A percentile compares a stretch with the other conserved stretches of the same genome.
Conservation (phyloP, 2,797 vertebrate species). For the Varecia variegata region DNA sequence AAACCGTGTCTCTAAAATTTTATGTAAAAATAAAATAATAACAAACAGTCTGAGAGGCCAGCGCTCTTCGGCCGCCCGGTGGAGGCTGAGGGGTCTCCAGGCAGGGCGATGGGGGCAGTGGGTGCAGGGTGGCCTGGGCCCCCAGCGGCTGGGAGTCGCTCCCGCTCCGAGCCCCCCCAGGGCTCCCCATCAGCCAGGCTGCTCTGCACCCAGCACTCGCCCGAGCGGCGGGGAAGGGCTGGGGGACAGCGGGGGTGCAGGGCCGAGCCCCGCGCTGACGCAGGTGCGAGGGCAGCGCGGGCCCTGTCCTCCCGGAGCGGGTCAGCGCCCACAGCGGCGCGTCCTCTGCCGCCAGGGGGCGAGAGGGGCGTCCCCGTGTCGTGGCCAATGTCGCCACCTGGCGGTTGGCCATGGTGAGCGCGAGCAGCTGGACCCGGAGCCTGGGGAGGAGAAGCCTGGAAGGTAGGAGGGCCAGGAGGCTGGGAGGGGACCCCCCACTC, state of each 20-base stretch:
- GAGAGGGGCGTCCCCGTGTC: not conserved
- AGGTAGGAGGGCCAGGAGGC: not conserved
- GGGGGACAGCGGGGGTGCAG: not conserved
- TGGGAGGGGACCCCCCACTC: not conserved
- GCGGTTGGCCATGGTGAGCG: not conserved
- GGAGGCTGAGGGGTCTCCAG: not conserved
- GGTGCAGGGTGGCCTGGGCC: too few species aligned
- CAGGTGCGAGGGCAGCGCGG: not conserved
- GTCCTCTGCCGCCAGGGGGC: not conserved
- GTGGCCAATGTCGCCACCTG: conserved; percentile 49
- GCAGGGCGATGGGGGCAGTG: not conserved
- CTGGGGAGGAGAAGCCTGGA: not conserved
- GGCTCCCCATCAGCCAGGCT: not conserved
- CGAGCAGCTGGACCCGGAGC: accelerated
- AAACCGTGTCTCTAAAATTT: not conserved
- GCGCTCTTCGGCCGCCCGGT: not conserved
- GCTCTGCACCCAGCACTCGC: not conserved
- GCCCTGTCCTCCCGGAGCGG: accelerated
- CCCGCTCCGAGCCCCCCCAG: not conserved
- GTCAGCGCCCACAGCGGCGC: accelerated
- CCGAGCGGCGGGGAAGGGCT: too few species aligned
- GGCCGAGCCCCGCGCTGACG: too few species aligned
- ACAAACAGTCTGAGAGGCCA: not conserved
- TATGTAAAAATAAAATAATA: not conserved
- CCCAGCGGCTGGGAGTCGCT: not conserved